Evolutionary conservation across 2,888 invertebrate species (phyloP), one percentile per base, ranked within the genome.

Genomic region (Ormyrus labotus): DNA sequence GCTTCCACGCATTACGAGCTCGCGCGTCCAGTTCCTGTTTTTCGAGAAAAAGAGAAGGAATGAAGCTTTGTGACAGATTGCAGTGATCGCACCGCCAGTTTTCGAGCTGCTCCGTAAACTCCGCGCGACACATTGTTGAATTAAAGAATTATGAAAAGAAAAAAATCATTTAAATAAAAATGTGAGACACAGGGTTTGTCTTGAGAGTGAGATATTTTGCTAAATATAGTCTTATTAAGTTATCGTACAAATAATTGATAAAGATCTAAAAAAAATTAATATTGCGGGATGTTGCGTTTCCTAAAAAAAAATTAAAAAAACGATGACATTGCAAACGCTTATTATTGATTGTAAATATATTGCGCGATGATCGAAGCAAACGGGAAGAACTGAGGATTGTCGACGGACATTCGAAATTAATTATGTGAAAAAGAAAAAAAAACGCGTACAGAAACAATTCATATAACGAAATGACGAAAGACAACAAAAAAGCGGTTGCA

Each of bases 181-280:
- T 64, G n/a, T 71, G 61, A 71, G 72, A 71, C 67, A 72, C 60
- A 19, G 76, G 72, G 72, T 80, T 80, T 76, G 76, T 80, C 80
- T 76, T 71, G 80, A 80, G 71, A 71, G 80, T 71, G 80, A 80
- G 76, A 80, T 76, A 76, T 80, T 80, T 80, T 80, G 72, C 67
- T 80, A 80, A 71, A 75, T 60, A 61, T 51, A 72, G 67, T 76
- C 67, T 67, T 80, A 72, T 76, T 75, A 67, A 80, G 72, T 76
- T 80, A 71, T 64, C 65, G 53, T 63, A 51, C 48, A 72, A 58
- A 69, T 63, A 64, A 73, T 69, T 13, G 64, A 72, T 51, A 19
- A 71, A 61, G 55, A 69, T 34, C 2, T 6, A 55, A 53, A 50
- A 61, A 34, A 5, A 13, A 9, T 1, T 57, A 51, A 13, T 57